Evolutionary conservation across 2,113 vertebrate species (phyloP).

Genomic region (Bucco capensis): DNA sequence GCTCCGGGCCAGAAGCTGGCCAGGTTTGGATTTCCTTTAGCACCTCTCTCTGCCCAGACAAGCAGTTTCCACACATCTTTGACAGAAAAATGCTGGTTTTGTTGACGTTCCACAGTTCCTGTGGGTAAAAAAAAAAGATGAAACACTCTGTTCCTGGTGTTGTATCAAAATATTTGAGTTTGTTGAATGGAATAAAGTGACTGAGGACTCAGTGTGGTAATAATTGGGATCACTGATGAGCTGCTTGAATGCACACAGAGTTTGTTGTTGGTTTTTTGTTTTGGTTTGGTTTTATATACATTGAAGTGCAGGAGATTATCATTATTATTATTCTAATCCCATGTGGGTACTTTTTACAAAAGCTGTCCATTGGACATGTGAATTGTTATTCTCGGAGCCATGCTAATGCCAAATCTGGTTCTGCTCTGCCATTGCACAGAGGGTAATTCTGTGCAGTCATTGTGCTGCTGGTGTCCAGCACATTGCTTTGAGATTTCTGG

Average conservation of each 20-base stretch:
- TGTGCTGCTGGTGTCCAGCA: not conserved
- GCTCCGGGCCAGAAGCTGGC: accelerated
- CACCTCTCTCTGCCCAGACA: not conserved
- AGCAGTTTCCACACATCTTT: not conserved
- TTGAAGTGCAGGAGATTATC: not conserved
- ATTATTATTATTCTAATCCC: not conserved
- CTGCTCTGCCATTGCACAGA: not conserved
- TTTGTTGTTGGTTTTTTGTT: not conserved
- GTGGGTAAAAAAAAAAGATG: not conserved
- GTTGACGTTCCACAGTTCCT: not conserved
- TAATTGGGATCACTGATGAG: not conserved
- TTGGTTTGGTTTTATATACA: not conserved
- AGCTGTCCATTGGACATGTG: not conserved
- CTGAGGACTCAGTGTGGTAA: not conserved
- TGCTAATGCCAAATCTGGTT: not conserved
- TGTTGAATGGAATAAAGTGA: not conserved
- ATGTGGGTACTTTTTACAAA: not conserved
- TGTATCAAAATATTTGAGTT: not conserved
- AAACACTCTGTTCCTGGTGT: not conserved
- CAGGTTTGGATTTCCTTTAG: not conserved
- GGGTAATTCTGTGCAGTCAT: not conserved
- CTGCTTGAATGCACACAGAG: conserved; percentile 7
- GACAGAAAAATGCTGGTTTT: not conserved
- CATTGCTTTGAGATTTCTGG: not conserved
- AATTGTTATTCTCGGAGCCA: not conserved